A percentile compares a stretch with the other conserved stretches of the same genome.
phyloP scores from a whole-genome alignment of 2,888 invertebrate species.

The Campaea margaritaria region DNA sequence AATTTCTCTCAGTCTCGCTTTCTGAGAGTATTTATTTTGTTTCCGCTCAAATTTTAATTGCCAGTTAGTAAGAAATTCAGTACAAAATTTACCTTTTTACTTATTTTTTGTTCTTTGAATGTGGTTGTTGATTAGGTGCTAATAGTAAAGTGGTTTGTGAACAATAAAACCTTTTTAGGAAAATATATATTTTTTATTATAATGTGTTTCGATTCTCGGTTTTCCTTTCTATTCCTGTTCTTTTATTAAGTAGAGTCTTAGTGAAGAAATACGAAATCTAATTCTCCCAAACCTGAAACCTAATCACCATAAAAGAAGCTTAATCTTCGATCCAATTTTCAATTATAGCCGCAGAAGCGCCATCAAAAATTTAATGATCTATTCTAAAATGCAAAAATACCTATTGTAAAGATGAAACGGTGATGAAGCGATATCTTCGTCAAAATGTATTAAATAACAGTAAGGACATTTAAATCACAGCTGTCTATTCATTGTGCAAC shows the following conservation, averaged over 20 bases:
- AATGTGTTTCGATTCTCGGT: too few species aligned
- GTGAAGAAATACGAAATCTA: constrained; percentile 19
- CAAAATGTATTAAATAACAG: constrained; percentile 38
- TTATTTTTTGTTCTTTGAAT: not conserved
- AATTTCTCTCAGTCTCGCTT: constrained; percentile 1
- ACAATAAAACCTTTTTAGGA: too few species aligned
- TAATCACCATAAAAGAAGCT: constrained; percentile 35
- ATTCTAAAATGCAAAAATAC: constrained; percentile 71
- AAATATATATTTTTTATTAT: too few species aligned
- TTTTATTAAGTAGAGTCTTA: not conserved
- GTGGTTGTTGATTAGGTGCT: not conserved
- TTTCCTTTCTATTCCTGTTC: not conserved
- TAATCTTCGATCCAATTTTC: constrained; percentile 55
- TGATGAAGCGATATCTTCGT: constrained; percentile 62
- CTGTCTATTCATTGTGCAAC: too few species aligned
- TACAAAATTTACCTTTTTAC: constrained; percentile 6
- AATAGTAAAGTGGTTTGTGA: too few species aligned
- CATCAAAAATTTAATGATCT: constrained; percentile 52
- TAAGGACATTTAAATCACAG: constrained; percentile 3
- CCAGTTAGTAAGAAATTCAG: too few species aligned
- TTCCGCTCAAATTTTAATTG: constrained; percentile 14
- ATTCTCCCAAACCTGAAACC: constrained; percentile 23
- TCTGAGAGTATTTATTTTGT: constrained; percentile 1
- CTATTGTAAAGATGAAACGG: constrained; percentile 60
- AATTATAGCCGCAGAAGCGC: constrained; percentile 52